phyloP scores from a whole-genome alignment of 2,797 vertebrate genomes.

The Garrulus glandarius region DNA sequence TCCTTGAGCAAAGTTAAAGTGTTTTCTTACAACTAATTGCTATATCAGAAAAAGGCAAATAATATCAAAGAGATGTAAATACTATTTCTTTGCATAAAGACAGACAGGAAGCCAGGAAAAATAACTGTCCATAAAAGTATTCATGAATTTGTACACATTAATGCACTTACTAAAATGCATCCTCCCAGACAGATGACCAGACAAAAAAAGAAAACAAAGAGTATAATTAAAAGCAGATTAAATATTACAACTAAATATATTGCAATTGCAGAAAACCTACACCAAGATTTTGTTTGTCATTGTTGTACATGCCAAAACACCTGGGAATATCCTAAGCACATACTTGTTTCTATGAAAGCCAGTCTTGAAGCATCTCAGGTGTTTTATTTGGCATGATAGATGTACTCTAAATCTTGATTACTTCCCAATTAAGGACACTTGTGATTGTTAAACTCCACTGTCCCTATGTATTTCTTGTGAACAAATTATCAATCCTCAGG shows the following conservation, averaged over 20 bases:
- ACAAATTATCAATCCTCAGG: not conserved
- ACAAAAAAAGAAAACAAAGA: not conserved
- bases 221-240: slow-evolving; percentile 47
- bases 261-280: slow-evolving; percentile 17
- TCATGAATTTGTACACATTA: not conserved
- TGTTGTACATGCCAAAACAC: not conserved
- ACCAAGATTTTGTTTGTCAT: slow-evolving; percentile 36
- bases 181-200: not conserved
- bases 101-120: not conserved
- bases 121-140: not conserved
- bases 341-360: not conserved
- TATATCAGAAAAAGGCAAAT: not conserved
- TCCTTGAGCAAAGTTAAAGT: not conserved
- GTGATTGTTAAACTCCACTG: slow-evolving; percentile 49
- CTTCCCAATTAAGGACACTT: slow-evolving; percentile 48
- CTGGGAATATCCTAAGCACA: slow-evolving; percentile 13
- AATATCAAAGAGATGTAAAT: not conserved
- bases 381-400: not conserved
- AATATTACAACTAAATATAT: not conserved
- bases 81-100: not conserved
- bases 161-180: not conserved
- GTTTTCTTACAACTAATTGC: not conserved
- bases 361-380: not conserved
- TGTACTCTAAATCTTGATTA: slow-evolving; percentile 55
- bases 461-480: slow-evolving; percentile 26